These are phyloP conservation scores for Seira ritae DNA, from an alignment of 2,888 invertebrate species.

Conservation along the genomic window DNA sequence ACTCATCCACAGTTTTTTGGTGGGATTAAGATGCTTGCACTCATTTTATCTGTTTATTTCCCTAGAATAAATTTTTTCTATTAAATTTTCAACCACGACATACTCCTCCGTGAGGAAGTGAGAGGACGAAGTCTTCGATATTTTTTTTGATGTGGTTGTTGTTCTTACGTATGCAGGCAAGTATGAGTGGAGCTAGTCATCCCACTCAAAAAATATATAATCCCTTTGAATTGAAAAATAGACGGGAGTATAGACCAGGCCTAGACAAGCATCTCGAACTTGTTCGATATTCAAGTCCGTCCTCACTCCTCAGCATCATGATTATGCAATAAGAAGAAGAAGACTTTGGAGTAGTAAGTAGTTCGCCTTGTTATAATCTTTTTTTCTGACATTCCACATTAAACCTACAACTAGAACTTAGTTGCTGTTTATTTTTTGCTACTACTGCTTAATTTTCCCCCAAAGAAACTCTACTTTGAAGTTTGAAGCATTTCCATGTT, in stretches of 20 bases:
- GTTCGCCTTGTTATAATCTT: too few species aligned
- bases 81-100: too few species aligned
- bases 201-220: slow-evolving; percentile 7
- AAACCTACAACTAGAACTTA: too few species aligned
- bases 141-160: not conserved
- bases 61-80: too few species aligned
- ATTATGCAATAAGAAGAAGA: slow-evolving; percentile 6
- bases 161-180: not conserved
- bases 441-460: too few species aligned
- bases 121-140: not conserved
- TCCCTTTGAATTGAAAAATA: not conserved
- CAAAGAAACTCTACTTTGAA: too few species aligned
- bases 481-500: too few species aligned
- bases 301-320: not conserved
- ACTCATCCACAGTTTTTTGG: too few species aligned
- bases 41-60: too few species aligned
- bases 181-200: not conserved
- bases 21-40: too few species aligned
- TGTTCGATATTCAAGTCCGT: not conserved
- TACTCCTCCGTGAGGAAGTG: not conserved
- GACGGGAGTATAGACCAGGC: slow-evolving; percentile 2
- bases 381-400: not conserved
- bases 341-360: too few species aligned
- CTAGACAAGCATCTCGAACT: slow-evolving; percentile 1
- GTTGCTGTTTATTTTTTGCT: too few species aligned